These are phyloP conservation scores for Coranthus polyacanthus DNA, from an alignment of 2,797 vertebrate species.

Conservation along the genomic window DNA sequence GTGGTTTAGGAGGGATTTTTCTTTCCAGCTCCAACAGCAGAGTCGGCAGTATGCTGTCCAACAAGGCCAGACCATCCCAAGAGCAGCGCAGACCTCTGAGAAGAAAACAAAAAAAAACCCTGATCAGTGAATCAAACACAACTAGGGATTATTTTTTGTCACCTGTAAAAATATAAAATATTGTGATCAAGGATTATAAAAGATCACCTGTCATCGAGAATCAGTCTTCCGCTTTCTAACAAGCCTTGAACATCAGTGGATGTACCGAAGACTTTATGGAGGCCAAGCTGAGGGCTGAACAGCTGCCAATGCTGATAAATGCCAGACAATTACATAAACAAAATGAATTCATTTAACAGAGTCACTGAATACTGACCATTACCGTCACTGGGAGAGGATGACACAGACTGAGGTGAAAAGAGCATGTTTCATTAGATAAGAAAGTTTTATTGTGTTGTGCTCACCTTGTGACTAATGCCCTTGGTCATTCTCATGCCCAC, in stretches of 20 bases:
- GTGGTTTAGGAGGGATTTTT: constrained; percentile 25
- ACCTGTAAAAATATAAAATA: no score
- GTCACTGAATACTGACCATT: neutral
- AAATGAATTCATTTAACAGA: neutral
- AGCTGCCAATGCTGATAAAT: constrained; percentile 86
- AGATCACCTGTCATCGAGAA: constrained; percentile 88
- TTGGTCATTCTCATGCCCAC: constrained; percentile 90
- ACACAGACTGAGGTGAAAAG: neutral
- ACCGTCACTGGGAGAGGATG: neutral
- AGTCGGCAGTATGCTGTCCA: constrained; percentile 90
- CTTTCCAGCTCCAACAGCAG: constrained; percentile 87
- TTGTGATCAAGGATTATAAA: neutral
- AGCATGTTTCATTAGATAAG: no score
- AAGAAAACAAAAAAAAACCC: constrained; percentile 10
- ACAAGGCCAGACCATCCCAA: constrained; percentile 88
- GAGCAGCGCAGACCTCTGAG: constrained; percentile 92
- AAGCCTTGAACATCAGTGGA: constrained; percentile 79
- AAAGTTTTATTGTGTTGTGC: neutral
- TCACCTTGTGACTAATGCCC: constrained; percentile 90
- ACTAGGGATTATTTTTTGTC: no score
- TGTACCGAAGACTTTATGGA: constrained; percentile 80
- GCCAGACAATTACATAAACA: constrained; percentile 7
- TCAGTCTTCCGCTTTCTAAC: constrained; percentile 77
- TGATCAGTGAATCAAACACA: no score
- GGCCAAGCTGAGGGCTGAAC: constrained; percentile 83